Evolutionary conservation across 2,113 vertebrate genomes (phyloP), one percentile per base, ranked within the genome.

Genomic region (Chloropsis hardwickii): DNA sequence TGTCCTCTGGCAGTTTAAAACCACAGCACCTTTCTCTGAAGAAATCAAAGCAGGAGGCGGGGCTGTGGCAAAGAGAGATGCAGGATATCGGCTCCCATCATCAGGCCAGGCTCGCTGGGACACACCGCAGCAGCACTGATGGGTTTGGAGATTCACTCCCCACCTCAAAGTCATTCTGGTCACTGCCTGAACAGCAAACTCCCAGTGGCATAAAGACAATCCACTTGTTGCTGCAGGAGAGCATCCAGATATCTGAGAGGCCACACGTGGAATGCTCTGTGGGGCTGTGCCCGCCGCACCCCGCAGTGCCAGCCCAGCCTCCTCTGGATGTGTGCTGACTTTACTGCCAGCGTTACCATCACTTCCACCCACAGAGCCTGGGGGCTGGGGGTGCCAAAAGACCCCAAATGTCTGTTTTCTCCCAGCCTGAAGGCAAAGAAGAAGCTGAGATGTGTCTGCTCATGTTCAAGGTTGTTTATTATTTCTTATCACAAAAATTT

Each of bases 31-130:
- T 65, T 48, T 54, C 64, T 70, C 72, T 35, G 9, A 44, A 40
- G n/a, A 33, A 73, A 28, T 5, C 28, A 8, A 13, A 83, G 62
- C 1, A 8, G 31, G 57, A 72, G 60, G 47, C 27, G 25, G 45
- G 27, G 70, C 48, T 20, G 40, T 5, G 2, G 33, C 1, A 0
- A 47, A 58, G 1, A 71, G 61, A 54, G 71, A 66, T 20, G 3
- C 3, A 50, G 19, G 24, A 28, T 19, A n/a, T 31, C 31, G 28
- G 37, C 65, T 64, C 31, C 77, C n/a, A 21, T 4, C 45, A 9
- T 1, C 1, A 2, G 31, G 81, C n/a, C 51, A 48, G 45, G 45
- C 39, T 66, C 0, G 0, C 29, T 50, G 4, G 2, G 35, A 29
- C 7, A 1, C 47, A 45, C 64, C 79, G 45, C 47, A 71, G 35